Evolutionary conservation across 2,888 invertebrate genomes (phyloP).

Genomic region (Drepanosiphum platanoidis): DNA sequence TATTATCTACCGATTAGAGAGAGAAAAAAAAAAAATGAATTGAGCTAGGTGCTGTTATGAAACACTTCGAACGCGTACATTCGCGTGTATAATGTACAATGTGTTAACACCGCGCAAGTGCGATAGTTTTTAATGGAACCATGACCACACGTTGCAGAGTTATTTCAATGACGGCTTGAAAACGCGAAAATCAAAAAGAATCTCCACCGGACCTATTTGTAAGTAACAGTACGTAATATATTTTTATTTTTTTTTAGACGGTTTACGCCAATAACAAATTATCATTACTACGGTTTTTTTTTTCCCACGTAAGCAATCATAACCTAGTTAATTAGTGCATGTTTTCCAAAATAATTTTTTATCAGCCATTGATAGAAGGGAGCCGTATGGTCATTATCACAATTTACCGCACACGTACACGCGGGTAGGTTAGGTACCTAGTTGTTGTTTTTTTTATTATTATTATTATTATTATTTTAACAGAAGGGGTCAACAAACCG

Average conservation of each 20-base stretch:
- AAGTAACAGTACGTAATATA: slow-evolving; percentile 3
- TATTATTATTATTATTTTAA: not conserved
- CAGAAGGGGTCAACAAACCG: not conserved
- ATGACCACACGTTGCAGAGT: slow-evolving; percentile 18
- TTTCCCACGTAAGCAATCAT: not conserved
- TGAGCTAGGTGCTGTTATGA: slow-evolving; percentile 32
- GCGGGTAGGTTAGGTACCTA: too few species aligned
- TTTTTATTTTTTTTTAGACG: too few species aligned
- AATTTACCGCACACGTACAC: not conserved
- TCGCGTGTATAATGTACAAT: slow-evolving; percentile 1
- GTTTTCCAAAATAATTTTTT: not conserved
- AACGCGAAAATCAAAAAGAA: slow-evolving; percentile 11
- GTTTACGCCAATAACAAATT: not conserved
- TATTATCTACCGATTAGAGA: slow-evolving; percentile 33
- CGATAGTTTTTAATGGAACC: slow-evolving; percentile 10
- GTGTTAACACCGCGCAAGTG: slow-evolving; percentile 15
- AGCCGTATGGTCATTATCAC: not conserved
- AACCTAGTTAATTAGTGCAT: not conserved
- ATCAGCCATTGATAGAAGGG: not conserved
- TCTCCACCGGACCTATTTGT: not conserved
- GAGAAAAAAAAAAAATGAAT: slow-evolving; percentile 1
- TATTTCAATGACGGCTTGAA: slow-evolving; percentile 43
- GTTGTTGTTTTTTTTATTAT: not conserved
- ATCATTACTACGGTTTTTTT: not conserved
- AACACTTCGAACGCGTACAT: slow-evolving; percentile 11